These are phyloP conservation scores for Ennomos fuscantarius DNA, from an alignment of 2,888 invertebrate species.

Conservation along the genomic window DNA sequence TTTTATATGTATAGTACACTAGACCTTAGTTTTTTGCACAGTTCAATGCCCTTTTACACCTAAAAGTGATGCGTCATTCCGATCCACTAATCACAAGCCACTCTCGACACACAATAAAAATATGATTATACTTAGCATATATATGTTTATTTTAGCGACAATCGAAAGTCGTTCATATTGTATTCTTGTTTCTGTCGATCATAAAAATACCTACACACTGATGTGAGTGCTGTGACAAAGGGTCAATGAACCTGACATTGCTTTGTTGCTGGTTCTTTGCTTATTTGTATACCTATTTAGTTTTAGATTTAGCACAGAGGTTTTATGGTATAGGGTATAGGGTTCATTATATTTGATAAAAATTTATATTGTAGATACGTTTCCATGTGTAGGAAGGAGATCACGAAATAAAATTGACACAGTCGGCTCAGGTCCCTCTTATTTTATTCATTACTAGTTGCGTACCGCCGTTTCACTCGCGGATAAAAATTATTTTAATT, in stretches of 20 bases:
- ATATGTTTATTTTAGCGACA: conserved; percentile 11
- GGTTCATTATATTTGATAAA: too few relatives aligned
- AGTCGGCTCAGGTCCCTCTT: too few relatives aligned
- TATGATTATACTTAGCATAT: conserved; percentile 3
- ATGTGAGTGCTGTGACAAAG: background rate
- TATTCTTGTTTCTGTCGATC: conserved; percentile 7
- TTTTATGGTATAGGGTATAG: too few relatives aligned
- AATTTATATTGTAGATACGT: too few relatives aligned
- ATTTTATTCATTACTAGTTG: too few relatives aligned
- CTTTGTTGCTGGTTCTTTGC: background rate
- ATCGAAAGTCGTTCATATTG: conserved; percentile 11
- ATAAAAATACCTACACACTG: background rate
- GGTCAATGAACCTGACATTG: conserved; percentile 23
- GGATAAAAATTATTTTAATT: too few relatives aligned
- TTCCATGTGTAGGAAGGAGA: too few relatives aligned
- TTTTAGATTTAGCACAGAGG: background rate
- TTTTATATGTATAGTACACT: too few relatives aligned
- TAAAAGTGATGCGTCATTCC: conserved; percentile 1
- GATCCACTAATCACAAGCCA: conserved; percentile 2
- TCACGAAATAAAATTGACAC: too few relatives aligned
- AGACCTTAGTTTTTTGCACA: background rate
- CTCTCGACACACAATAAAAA: background rate
- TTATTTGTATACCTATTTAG: background rate
- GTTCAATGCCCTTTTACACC: conserved; percentile 5
- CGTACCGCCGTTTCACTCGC: too few relatives aligned